Base-by-base conservation (phyloP, 2,888 invertebrate genomes). In the Eurytoma adleriae region DNA sequence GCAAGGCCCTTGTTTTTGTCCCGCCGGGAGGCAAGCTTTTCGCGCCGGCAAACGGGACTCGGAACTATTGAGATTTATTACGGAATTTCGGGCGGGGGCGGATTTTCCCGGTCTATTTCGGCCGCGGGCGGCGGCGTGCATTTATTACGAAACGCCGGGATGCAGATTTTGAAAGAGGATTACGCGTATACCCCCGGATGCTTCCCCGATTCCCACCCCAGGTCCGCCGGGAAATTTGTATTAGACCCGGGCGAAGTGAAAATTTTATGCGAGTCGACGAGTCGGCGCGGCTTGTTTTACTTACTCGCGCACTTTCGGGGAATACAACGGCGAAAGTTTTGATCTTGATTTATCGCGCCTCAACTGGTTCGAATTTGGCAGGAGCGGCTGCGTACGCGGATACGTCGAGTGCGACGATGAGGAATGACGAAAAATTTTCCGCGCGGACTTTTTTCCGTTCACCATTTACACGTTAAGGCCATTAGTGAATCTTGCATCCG, bases 121-220 rank as follows among this genome's bases (percentile, higher is more conserved):
- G 30, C 30, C 7, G 12, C n/a, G 7, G 30, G 20, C 24, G 30
- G 20, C 24, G 66, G 24, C 40, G 16, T 59, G 40, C 72, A 68
- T 78, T 73, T 68, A 78, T 62, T 68, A 73, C 62, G 73, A 73
- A 68, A 68, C 56, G 67, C 78, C 48, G 68, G 61, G 68, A 73
- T 68, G 78, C 61, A 68, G 67, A 68, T 73, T 78, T 78, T 48
- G 24, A 68, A 59, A 73, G 73, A 68, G 66, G 72, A 78, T 78
- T 73, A 78, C 73, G 68, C 13, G 59, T 27, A 64, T 77, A 13
- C 1, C 24, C 24, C 2, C 2, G 24, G 1, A 24, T 24, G 24
- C 24, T 24, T 2, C 24, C 24, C 24, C 24, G 24, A 24, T 2
- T 24, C 2, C 24, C 67, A 30, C 67, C n/a, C 3, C 70, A n/a